phyloP scores from a whole-genome alignment of 2,113 vertebrate species.

The Sisor rabdophorus region DNA sequence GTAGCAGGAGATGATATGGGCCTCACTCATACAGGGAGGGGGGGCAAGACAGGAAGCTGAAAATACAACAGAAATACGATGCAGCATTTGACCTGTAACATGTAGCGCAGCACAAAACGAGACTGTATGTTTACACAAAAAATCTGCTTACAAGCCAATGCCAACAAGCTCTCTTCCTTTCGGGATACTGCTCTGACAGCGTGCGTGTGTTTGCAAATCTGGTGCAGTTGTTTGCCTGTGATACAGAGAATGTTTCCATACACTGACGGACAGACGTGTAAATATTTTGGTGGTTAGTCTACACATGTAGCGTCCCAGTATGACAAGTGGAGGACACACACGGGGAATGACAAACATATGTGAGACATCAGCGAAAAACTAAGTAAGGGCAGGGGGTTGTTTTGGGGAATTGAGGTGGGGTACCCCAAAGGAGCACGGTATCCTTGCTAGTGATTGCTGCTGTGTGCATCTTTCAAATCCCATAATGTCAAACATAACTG shows the following conservation, averaged over 20 bases:
- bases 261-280: neutral
- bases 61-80: neutral
- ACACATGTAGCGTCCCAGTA: neutral
- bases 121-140: neutral
- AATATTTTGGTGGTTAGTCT: constrained; percentile 4
- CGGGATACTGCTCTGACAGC: no score
- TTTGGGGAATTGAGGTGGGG: no score
- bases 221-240: neutral
- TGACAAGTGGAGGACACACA: neutral
- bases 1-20: neutral
- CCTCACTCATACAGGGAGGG: neutral
- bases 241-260: neutral
- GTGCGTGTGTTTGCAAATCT: neutral
- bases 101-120: neutral
- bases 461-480: no score
- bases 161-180: neutral
- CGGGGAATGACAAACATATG: neutral
- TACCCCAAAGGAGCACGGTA: no score
- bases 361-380: neutral
- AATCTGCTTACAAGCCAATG: neutral
- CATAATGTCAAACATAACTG: no score
- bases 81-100: neutral
- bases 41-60: neutral
- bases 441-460: no score
- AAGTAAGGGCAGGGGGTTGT: neutral